A percentile compares a stretch with the other conserved stretches of the same genome.
phyloP scores from a whole-genome alignment of 2,797 vertebrate species.

The Eidolon dupreanum region DNA sequence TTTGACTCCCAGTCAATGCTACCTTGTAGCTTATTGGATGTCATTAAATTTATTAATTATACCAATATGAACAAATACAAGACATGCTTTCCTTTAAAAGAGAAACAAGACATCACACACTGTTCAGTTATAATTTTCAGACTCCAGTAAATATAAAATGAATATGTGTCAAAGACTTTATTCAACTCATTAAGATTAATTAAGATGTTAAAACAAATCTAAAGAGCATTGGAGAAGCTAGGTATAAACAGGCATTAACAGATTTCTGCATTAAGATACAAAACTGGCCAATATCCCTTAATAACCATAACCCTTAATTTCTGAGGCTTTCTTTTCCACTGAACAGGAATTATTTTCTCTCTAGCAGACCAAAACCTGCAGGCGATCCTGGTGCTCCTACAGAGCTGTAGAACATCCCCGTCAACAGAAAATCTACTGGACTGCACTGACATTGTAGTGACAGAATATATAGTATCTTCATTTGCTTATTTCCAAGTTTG shows the following conservation, averaged over 20 bases:
- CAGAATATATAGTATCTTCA: not conserved
- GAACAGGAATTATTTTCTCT: not conserved
- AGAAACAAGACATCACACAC: not conserved
- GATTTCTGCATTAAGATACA: constrained; percentile 3
- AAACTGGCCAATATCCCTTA: not conserved
- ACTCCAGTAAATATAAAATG: not conserved
- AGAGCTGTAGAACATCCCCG: not conserved
- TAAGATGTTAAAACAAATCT: not conserved
- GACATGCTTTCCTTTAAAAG: not conserved
- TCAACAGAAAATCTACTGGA: not conserved
- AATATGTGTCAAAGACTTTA: not conserved
- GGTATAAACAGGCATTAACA: not conserved
- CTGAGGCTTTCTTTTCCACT: not conserved
- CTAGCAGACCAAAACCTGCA: not conserved
- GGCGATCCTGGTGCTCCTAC: not conserved
- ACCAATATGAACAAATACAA: not conserved
- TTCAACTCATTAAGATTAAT: not conserved
- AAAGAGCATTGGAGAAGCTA: not conserved
- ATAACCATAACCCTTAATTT: not conserved
- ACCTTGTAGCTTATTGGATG: not conserved
- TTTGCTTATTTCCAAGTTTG: not conserved
- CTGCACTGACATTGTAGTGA: rapidly evolving
- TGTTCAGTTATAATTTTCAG: not conserved
- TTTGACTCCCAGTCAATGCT: not conserved
- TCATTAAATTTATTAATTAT: not conserved